A percentile compares a stretch with the other conserved stretches of the same genome.
phyloP scores from a whole-genome alignment of 1,140 invertebrate species.

The Drosophila busckii region DNA sequence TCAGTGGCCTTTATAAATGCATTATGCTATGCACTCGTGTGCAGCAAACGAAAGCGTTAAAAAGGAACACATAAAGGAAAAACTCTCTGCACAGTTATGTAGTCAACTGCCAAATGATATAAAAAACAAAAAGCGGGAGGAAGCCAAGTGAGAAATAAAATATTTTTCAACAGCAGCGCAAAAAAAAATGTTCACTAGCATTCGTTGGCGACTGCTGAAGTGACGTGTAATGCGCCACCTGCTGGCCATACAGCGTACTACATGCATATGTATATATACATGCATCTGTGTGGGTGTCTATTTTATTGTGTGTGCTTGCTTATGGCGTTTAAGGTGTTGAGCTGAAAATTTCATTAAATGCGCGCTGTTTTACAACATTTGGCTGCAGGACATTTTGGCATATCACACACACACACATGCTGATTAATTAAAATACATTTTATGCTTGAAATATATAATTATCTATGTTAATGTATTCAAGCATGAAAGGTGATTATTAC shows the following conservation, averaged over 20 bases:
- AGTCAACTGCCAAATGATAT: too few relatives aligned
- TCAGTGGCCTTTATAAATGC: constrained; percentile 62
- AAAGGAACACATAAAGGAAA: constrained; percentile 4
- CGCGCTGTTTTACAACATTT: constrained; percentile 43
- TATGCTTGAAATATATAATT: too few relatives aligned
- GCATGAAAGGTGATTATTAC: too few relatives aligned
- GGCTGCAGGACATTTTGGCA: constrained; percentile 5
- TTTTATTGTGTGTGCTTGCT: constrained; percentile 1
- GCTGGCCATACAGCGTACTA: too few relatives aligned
- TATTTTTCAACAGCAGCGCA: too few relatives aligned
- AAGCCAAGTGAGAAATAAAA: too few relatives aligned
- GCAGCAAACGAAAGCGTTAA: constrained; percentile 22
- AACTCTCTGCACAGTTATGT: constrained; percentile 23
- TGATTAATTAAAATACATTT: too few relatives aligned
- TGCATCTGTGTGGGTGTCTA: neutral
- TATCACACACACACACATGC: neutral
- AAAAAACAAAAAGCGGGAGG: too few relatives aligned
- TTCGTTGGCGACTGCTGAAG: constrained; percentile 31
- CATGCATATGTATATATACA: constrained; percentile 2
- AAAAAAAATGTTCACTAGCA: constrained; percentile 36
- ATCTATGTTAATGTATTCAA: too few relatives aligned
- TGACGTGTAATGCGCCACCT: constrained; percentile 27
- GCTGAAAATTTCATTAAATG: constrained; percentile 57
- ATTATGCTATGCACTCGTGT: constrained; percentile 60
- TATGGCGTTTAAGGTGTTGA: constrained; percentile 38